Percentiles rank a stretch among this genome's conserved stretches.
These are phyloP conservation scores for Antrozous pallidus DNA, from an alignment of 2,797 vertebrate species.

Conservation along the genomic window DNA sequence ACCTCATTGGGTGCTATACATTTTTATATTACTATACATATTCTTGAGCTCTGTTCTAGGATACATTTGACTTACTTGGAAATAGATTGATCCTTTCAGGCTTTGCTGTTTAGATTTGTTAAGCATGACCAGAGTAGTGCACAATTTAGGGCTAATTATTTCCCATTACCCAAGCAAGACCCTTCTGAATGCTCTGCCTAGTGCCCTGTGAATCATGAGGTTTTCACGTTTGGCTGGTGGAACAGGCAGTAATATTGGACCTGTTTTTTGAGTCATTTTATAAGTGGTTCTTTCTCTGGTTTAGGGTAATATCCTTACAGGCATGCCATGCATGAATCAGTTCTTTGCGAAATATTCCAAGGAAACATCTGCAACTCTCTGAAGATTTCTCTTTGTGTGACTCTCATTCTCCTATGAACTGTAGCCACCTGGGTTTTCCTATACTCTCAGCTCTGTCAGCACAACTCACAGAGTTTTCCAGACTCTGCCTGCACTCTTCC, in stretches of 20 bases:
- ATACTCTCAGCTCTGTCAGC: neutral
- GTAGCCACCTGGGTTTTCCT: neutral
- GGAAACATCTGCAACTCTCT: neutral
- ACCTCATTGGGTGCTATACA: neutral
- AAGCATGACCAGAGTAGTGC: neutral
- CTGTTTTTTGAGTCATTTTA: slow-evolving; percentile 3
- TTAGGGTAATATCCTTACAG: neutral
- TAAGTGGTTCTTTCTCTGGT: neutral
- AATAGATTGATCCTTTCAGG: slow-evolving; percentile 28
- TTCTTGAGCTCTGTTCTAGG: slow-evolving; percentile 8
- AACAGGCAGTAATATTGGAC: neutral
- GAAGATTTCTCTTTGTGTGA: neutral
- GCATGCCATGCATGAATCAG: neutral
- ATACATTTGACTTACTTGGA: neutral
- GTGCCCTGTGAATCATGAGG: slow-evolving; percentile 25
- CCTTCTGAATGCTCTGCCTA: slow-evolving; percentile 1
- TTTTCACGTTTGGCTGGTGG: slow-evolving; percentile 12
- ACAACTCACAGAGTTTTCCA: neutral
- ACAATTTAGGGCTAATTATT: slow-evolving; percentile 20
- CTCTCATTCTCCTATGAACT: neutral
- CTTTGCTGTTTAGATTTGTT: slow-evolving; percentile 28
- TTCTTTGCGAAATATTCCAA: neutral
- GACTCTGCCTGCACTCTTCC: neutral
- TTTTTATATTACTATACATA: slow-evolving; percentile 33
- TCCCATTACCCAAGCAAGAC: neutral